Evolutionary conservation across 2,113 vertebrate genomes (phyloP), one percentile per base, ranked within the genome.

Genomic region (Anhinga anhinga): DNA sequence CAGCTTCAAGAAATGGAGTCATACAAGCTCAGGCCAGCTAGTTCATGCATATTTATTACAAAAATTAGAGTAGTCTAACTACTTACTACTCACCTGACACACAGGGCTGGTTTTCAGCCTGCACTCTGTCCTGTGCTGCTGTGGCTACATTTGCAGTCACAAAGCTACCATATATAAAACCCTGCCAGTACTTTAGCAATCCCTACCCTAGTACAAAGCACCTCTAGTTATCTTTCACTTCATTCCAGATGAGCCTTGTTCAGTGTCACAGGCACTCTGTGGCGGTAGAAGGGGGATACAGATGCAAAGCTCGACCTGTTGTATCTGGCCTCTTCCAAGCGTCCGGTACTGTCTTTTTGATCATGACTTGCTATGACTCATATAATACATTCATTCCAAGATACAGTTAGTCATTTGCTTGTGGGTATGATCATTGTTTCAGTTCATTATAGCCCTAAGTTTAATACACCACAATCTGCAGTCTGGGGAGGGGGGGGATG

Each of bases 391-490:
- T 93, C 23, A 76, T 95, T 95, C 65, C 77, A 93, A 89, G 83
- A 95, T 19, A 58, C 53, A 58, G 29, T 95, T 95, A 95, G 65
- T 84, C 44, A 89, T 62, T 93, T 88, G 40, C 58, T 56, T 95
- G 86, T 69, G 83, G 86, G 86, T 36, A 15, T 30, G 67, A 94
- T 56, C 76, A 76, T 29, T 83, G 74, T 91, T 95, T 95, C 80
- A 84, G 42, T 95, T 91, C 44, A 36, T 94, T 72, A 15, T 71
- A 82, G 11, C 40, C 61, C 55, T 71, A 66, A 88, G 11, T 79
- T 91, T 71, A 82, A 59, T 63, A 63, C 5, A 7, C 61, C 55
- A 45, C 15, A 36, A 19, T 62, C 59, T 74, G 61, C 11, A 44
- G 38, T 13, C 17, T 11, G 45, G 17, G 5, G 1, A 3, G 2